These are phyloP conservation scores for Scomber scombrus DNA, from an alignment of 2,113 vertebrate genomes.

Conservation along the genomic window DNA sequence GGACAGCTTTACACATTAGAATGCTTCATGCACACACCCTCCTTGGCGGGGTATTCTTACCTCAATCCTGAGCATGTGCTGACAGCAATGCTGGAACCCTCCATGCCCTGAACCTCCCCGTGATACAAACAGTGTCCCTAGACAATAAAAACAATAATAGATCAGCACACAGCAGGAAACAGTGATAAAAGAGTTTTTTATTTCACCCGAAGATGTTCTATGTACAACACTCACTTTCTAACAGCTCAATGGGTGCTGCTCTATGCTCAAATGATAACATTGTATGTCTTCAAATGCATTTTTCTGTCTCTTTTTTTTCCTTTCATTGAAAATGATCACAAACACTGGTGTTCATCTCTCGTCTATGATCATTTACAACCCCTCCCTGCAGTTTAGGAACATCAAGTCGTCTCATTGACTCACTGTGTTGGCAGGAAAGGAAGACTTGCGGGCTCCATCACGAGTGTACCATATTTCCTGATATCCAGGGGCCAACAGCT, in stretches of 20 bases:
- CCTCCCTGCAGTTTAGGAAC: not conserved
- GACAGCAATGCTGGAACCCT: conserved; percentile 88
- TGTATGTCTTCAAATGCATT: not conserved
- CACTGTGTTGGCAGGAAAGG: conserved; percentile 84
- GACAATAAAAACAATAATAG: conserved; percentile 62
- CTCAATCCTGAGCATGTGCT: conserved; percentile 93
- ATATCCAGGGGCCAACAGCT: conserved; percentile 91
- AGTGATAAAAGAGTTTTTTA: not conserved
- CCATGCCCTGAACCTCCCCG: conserved; percentile 85
- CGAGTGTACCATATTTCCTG: conserved; percentile 91
- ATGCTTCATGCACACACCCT: not conserved
- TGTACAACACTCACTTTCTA: too few relatives aligned
- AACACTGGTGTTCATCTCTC: not conserved
- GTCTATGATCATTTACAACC: conserved; percentile 4
- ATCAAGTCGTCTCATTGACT: conserved; percentile 68
- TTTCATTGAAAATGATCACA: not conserved
- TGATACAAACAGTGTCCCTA: conserved; percentile 97
- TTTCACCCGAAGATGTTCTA: not conserved
- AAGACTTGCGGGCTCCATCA: conserved; percentile 82
- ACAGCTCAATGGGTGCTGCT: too few relatives aligned
- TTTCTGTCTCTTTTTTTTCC: not conserved
- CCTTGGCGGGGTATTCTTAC: conserved; percentile 79
- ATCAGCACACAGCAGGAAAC: conserved; percentile 15
- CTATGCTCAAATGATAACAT: not conserved
- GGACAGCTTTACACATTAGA: conserved; percentile 22